phyloP scores from a whole-genome alignment of 2,797 vertebrate genomes.

The Parauchenoglanis punctatus region DNA sequence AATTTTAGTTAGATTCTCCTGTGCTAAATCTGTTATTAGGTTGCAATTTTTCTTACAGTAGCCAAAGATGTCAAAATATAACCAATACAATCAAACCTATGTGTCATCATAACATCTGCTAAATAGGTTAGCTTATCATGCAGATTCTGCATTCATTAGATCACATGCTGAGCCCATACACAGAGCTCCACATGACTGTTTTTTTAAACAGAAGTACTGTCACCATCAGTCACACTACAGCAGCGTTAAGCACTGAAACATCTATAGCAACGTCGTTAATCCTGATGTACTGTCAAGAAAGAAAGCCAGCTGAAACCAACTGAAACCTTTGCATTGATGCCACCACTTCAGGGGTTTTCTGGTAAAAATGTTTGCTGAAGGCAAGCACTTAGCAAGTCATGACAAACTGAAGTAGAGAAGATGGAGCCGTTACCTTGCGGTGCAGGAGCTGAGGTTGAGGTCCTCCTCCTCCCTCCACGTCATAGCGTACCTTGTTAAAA shows the following conservation, averaged over 20 bases:
- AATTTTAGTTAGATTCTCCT: background rate
- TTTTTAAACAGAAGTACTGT: background rate
- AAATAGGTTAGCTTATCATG: background rate
- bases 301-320: background rate
- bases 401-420: background rate
- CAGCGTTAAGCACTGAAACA: background rate
- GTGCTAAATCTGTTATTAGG: background rate
- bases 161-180: background rate
- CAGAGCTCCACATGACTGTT: background rate
- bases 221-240: background rate
- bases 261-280: background rate
- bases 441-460: constrained; percentile 89
- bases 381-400: background rate
- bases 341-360: background rate
- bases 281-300: background rate
- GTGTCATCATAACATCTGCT: background rate
- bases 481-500: constrained; percentile 89
- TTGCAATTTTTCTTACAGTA: background rate
- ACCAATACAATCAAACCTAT: background rate
- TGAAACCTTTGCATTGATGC: background rate
- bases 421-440: constrained; percentile 81
- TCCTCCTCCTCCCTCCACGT: constrained; percentile 84
- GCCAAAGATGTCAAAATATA: background rate
- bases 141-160: background rate
- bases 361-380: background rate